Percentiles rank a stretch among this genome's conserved stretches.
Evolutionary conservation across 2,888 invertebrate species (phyloP).

Genomic region (Sesia apiformis): DNA sequence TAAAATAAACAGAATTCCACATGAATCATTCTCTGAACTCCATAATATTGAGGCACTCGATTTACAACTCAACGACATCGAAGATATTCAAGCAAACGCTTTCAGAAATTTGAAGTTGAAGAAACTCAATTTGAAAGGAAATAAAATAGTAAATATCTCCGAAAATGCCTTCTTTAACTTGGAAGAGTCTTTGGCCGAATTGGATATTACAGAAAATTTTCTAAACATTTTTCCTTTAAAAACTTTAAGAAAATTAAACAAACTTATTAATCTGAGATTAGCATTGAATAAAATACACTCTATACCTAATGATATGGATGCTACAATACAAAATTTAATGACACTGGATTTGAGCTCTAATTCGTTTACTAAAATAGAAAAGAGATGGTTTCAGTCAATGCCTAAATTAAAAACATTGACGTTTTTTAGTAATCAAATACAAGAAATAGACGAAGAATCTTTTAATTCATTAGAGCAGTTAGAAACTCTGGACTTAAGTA

Average conservation of each 20-base stretch:
- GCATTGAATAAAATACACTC: constrained; percentile 89
- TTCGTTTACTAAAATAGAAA: constrained; percentile 83
- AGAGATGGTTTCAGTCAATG: constrained; percentile 86
- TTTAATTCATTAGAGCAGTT: constrained; percentile 83
- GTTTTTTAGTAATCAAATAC: constrained; percentile 89
- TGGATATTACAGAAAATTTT: constrained; percentile 91
- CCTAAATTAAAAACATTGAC: constrained; percentile 86
- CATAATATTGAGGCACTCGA: constrained; percentile 83
- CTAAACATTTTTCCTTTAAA: constrained; percentile 87
- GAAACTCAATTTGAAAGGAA: constrained; percentile 89
- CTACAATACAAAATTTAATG: constrained; percentile 80
- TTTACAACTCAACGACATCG: constrained; percentile 90
- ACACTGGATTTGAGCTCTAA: constrained; percentile 91
- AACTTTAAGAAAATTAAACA: constrained; percentile 82
- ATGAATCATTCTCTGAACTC: constrained; percentile 82
- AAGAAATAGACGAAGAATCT: constrained; percentile 82
- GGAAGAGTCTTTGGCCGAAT: constrained; percentile 83
- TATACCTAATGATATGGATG: constrained; percentile 82
- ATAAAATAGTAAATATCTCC: constrained; percentile 85
- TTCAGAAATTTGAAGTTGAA: constrained; percentile 88
- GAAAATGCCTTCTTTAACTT: constrained; percentile 88
- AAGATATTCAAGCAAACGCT: constrained; percentile 86
- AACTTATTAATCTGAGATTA: constrained; percentile 80
- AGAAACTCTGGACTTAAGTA: constrained; percentile 89
- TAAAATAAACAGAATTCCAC: constrained; percentile 82